A percentile compares a stretch with the other conserved stretches of the same genome.
Evolutionary conservation across 2,888 invertebrate genomes (phyloP).

Genomic region (Seira sanloemensis): DNA sequence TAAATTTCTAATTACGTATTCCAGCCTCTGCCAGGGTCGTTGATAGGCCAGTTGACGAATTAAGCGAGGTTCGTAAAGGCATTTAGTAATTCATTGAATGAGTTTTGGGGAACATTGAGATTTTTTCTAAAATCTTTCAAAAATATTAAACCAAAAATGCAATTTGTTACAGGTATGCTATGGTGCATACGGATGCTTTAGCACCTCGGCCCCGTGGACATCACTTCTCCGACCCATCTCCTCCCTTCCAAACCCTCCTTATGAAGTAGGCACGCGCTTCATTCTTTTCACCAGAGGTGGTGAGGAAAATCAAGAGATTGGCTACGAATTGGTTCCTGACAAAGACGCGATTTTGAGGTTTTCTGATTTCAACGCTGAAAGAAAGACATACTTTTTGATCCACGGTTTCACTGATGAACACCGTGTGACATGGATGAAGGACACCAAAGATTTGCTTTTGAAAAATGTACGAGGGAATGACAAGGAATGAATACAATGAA

Average conservation of each 20-base stretch:
- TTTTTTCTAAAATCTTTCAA: background rate
- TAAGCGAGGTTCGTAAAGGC: conserved; percentile 11
- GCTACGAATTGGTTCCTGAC: conserved; percentile 69
- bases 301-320: conserved; percentile 36
- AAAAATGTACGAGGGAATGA: conserved; percentile 77
- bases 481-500: too few relatives aligned
- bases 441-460: conserved; percentile 80
- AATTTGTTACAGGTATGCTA: conserved; percentile 75
- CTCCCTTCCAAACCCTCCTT: conserved; percentile 74
- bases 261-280: conserved; percentile 75
- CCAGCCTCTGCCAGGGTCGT: conserved; percentile 38
- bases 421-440: conserved; percentile 79
- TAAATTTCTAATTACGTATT: too few relatives aligned
- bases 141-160: too few relatives aligned
- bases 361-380: conserved; percentile 79
- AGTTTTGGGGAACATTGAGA: background rate
- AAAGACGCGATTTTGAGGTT: conserved; percentile 77
- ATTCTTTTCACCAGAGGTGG: conserved; percentile 75
- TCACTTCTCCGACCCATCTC: conserved; percentile 75
- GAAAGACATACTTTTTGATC: conserved; percentile 80
- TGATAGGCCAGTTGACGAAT: background rate
- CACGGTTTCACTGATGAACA: conserved; percentile 82
- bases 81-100: background rate
- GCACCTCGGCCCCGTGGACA: conserved; percentile 75
- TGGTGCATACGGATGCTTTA: conserved; percentile 76